A percentile compares a stretch with the other conserved stretches of the same genome.
Evolutionary conservation across 2,797 vertebrate genomes (phyloP).

Genomic region (Bufotes viridis): DNA sequence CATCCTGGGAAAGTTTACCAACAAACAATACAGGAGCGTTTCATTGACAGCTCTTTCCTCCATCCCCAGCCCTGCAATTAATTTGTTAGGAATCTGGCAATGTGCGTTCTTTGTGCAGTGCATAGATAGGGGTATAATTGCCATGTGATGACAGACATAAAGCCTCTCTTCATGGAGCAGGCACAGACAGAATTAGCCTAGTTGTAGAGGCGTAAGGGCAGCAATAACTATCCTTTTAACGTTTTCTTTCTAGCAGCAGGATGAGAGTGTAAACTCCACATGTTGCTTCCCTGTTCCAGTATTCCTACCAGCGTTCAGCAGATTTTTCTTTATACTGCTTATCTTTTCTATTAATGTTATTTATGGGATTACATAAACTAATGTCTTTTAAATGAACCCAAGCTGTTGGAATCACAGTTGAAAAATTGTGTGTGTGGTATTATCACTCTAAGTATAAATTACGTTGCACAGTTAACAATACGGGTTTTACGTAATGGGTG

Average conservation of each 20-base stretch:
- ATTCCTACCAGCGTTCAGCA: background rate
- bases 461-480: no score
- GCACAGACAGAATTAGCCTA: constrained; percentile 58
- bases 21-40: constrained; percentile 46
- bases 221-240: constrained; percentile 25
- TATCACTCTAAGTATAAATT: no score
- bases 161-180: constrained; percentile 56
- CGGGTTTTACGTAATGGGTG: background rate
- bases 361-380: background rate
- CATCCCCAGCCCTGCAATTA: constrained; percentile 33
- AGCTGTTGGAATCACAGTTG: background rate
- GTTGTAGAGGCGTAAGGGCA: constrained; percentile 23
- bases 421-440: background rate
- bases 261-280: background rate
- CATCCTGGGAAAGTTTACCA: constrained; percentile 53
- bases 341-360: background rate
- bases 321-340: background rate
- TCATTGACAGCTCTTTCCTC: constrained; percentile 43
- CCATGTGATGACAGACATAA: constrained; percentile 59
- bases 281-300: background rate
- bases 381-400: background rate
- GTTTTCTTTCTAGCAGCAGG: constrained; percentile 4
- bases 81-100: constrained; percentile 48
- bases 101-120: constrained; percentile 21
- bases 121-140: constrained; percentile 62